These are phyloP conservation scores for Elysia crispata DNA, from an alignment of 2,888 invertebrate genomes.

Conservation along the genomic window DNA sequence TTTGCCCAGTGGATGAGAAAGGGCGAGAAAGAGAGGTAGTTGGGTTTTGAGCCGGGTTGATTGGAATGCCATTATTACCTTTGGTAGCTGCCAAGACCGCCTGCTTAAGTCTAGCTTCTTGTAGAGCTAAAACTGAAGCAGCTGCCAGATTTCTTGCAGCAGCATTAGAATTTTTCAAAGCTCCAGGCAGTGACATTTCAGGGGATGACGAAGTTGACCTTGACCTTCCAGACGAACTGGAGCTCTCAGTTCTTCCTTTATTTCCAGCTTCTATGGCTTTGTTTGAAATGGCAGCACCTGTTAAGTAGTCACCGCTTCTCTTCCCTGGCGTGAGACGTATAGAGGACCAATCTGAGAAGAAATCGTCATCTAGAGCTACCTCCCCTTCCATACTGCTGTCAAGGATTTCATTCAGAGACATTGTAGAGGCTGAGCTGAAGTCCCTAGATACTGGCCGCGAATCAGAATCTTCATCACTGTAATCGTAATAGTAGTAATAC, in stretches of 20 bases:
- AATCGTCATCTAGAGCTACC: constrained; percentile 56
- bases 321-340: constrained; percentile 52
- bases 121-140: neutral
- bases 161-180: too few species aligned
- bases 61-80: neutral
- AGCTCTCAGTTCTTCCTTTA: constrained; percentile 2
- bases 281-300: constrained; percentile 28
- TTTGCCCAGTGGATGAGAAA: too few species aligned
- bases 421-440: constrained; percentile 69
- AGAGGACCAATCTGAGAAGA: constrained; percentile 62
- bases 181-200: neutral
- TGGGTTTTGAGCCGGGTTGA: neutral
- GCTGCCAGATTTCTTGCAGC: too few species aligned
- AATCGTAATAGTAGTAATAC: constrained; percentile 67
- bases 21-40: too few species aligned
- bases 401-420: constrained; percentile 73
- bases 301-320: constrained; percentile 26
- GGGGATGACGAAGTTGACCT: constrained; percentile 39
- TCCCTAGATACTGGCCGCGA: constrained; percentile 64
- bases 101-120: constrained; percentile 3
- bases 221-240: constrained; percentile 1
- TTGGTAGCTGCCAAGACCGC: neutral
- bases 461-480: constrained; percentile 71
- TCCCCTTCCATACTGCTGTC: constrained; percentile 66
- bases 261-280: constrained; percentile 13